These are phyloP conservation scores for Sialis lutaria DNA, from an alignment of 2,888 invertebrate genomes.

Conservation along the genomic window DNA sequence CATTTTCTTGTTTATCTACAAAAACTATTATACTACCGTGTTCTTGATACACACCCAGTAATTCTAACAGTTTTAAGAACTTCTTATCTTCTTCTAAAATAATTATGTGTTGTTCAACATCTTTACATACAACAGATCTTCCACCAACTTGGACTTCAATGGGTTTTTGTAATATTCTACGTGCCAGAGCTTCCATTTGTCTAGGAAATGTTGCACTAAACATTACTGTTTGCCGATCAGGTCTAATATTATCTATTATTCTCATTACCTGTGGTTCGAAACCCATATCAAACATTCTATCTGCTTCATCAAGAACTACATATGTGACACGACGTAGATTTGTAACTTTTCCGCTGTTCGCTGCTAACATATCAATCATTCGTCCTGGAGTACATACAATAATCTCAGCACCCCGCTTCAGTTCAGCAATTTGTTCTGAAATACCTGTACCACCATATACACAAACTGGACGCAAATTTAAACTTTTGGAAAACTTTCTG, in stretches of 20 bases:
- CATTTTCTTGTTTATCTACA: conserved; percentile 97
- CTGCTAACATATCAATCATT: conserved; percentile 99
- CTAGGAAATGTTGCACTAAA: conserved; percentile 98
- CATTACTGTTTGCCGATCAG: conserved; percentile 95
- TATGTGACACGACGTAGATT: conserved; percentile 94
- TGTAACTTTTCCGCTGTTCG: conserved; percentile 94
- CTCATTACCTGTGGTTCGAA: conserved; percentile 95
- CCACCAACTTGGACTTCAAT: conserved; percentile 97
- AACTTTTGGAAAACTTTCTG: conserved; percentile 79
- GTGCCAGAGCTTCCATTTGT: conserved; percentile 96
- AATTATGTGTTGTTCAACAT: conserved; percentile 90
- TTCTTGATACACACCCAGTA: conserved; percentile 89
- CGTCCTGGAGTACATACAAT: conserved; percentile 98
- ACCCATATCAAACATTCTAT: conserved; percentile 99
- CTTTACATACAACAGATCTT: conserved; percentile 91
- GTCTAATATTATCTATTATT: conserved; percentile 91
- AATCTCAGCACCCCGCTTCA: conserved; percentile 93
- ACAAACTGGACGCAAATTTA: conserved; percentile 77
- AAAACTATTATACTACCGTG: conserved; percentile 90
- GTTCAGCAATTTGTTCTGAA: conserved; percentile 81
- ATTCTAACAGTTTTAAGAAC: conserved; percentile 88
- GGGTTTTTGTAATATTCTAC: conserved; percentile 83
- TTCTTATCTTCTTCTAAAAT: conserved; percentile 93
- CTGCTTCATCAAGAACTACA: conserved; percentile 95
- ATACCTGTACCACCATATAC: conserved; percentile 98